Evolutionary conservation across 2,797 vertebrate species (phyloP).

Genomic region (Salmo trutta): DNA sequence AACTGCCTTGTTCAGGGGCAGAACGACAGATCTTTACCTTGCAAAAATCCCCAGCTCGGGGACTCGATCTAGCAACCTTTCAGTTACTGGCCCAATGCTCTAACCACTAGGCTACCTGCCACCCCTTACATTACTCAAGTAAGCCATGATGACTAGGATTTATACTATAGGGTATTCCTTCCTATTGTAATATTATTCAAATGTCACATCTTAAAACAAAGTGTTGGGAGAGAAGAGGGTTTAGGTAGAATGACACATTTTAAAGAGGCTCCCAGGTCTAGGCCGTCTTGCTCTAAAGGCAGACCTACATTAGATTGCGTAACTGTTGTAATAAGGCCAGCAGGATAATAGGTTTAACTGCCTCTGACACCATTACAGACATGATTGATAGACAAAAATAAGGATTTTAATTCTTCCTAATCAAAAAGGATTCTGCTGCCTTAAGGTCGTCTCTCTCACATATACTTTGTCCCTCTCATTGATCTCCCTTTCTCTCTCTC

Average conservation of each 20-base stretch:
- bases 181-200: conserved; percentile 7
- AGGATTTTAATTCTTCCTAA: conserved; percentile 37
- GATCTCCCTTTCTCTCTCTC: not conserved
- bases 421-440: conserved; percentile 25
- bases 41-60: too few relatives aligned
- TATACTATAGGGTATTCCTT: not conserved
- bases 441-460: conserved; percentile 4
- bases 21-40: too few relatives aligned
- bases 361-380: conserved; percentile 21
- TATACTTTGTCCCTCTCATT: not conserved
- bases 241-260: not conserved
- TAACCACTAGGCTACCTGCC: too few relatives aligned
- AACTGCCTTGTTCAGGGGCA: too few relatives aligned
- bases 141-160: not conserved
- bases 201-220: conserved; percentile 14
- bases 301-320: conserved; percentile 9
- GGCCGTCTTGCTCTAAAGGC: not conserved
- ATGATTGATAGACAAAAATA: conserved; percentile 29
- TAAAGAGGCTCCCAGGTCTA: not conserved
- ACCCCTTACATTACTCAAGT: not conserved
- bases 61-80: too few relatives aligned
- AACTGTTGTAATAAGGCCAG: conserved; percentile 16
- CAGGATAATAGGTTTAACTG: conserved; percentile 30
- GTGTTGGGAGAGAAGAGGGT: conserved; percentile 29
- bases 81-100: too few relatives aligned